Evolutionary conservation across 2,888 invertebrate species (phyloP).

Genomic region (Ornithoptera alexandrae): DNA sequence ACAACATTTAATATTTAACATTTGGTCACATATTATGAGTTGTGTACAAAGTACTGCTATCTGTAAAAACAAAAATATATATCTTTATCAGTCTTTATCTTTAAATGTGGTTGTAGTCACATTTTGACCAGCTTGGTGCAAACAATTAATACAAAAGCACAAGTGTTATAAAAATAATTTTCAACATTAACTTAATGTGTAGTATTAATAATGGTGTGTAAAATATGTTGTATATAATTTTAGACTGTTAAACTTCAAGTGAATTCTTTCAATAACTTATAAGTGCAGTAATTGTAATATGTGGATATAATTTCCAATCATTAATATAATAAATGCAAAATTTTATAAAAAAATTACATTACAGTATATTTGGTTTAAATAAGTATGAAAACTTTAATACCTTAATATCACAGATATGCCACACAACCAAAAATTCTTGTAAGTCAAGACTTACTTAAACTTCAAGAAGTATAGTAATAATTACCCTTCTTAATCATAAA

Average conservation of each 20-base stretch:
- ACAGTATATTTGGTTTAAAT: conserved; percentile 24
- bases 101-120: too few relatives aligned
- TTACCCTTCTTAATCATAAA: conserved; percentile 17
- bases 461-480: conserved; percentile 1
- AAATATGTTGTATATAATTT: background rate
- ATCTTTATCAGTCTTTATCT: too few relatives aligned
- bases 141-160: too few relatives aligned
- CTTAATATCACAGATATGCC: conserved; percentile 33
- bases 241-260: background rate
- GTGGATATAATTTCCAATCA: background rate
- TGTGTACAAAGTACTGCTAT: too few relatives aligned
- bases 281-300: background rate
- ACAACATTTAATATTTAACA: too few relatives aligned
- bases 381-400: conserved; percentile 7
- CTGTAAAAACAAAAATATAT: too few relatives aligned
- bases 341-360: conserved; percentile 2
- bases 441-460: background rate
- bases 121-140: too few relatives aligned
- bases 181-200: too few relatives aligned
- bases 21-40: too few relatives aligned
- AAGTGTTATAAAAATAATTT: too few relatives aligned
- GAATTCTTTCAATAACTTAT: background rate
- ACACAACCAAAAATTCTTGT: conserved; percentile 25
- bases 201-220: too few relatives aligned
- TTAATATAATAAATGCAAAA: background rate